Base-by-base conservation (phyloP, 2,888 invertebrate genomes). In the Leptinotarsa peninsularis region DNA sequence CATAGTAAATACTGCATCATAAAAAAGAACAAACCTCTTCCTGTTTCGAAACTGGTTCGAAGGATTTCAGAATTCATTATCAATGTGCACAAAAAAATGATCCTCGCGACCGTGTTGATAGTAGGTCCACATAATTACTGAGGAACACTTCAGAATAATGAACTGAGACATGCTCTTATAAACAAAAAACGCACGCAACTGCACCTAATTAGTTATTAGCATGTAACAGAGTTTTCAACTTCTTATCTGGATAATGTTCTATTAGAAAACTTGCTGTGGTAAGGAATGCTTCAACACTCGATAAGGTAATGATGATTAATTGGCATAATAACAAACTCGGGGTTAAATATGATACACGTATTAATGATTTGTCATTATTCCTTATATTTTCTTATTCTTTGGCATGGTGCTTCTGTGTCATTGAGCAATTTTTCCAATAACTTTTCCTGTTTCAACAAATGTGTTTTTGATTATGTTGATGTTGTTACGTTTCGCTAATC, bases 271-370 rank as follows among this genome's bases (percentile, higher is more conserved):
- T 70, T 23, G 67, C 69, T 21, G 70, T 33, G 56, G 66, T 49
- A 58, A 63, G 67, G 49, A 71, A 49, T 15, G 58, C 67, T 56
- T 72, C 73, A 52, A 72, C 72, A 54, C 56, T 74, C 60, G 74
- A 71, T 74, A 74, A 66, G 33, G 56, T 74, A 74, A 71, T 71
- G 68, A 71, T 71, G 74, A 74, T 67, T 74, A 74, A 74, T 74
- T 58, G 67, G 49, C 15, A 33, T 33, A 7, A 33, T 74, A 67
- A 71, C 67, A 74, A 71, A 71, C 63, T 63, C 10, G 17, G 27
- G 63, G 63, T 63, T 63, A n/a, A 15, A 43, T 63, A 2, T 63
- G n/a, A 43, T 63, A 10, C 63, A 63, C n/a, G 23, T 58, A 21
- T 15, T 15, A 15, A 23, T 23, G 2, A 23, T 58, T 58, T 10